Evolutionary conservation across 2,113 vertebrate species (phyloP).

Genomic region (Rafetus swinhoei): DNA sequence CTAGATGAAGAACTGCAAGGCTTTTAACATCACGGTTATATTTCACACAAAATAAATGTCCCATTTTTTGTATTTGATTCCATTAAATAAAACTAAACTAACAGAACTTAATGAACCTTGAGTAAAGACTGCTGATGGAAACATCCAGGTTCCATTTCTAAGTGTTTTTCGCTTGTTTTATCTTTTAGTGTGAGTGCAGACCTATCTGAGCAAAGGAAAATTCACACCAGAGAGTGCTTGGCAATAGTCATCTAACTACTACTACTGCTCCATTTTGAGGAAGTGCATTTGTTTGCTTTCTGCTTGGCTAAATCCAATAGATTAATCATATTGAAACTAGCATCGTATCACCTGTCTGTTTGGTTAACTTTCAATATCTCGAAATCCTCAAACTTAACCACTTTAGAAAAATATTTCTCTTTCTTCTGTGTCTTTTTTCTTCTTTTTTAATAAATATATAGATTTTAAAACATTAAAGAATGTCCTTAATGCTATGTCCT

Average conservation of each 20-base stretch:
- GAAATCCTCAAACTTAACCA: conserved; percentile 58
- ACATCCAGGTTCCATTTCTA: conserved; percentile 62
- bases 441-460: conserved; percentile 38
- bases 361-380: conserved; percentile 65
- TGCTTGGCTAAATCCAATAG: conserved; percentile 62
- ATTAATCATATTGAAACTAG: conserved; percentile 57
- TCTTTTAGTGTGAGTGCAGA: conserved; percentile 57
- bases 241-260: conserved; percentile 66
- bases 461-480: not conserved
- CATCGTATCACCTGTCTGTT: conserved; percentile 72
- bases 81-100: conserved; percentile 77
- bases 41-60: conserved; percentile 54
- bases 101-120: conserved; percentile 78
- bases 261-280: conserved; percentile 63
- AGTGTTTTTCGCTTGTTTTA: conserved; percentile 75
- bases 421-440: not conserved
- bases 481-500: not conserved
- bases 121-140: conserved; percentile 78
- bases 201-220: conserved; percentile 65
- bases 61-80: conserved; percentile 61
- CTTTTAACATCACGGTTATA: conserved; percentile 64
- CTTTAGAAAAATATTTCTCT: conserved; percentile 59
- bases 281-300: conserved; percentile 66
- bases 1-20: conserved; percentile 60
- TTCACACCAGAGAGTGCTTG: conserved; percentile 73